Conservation (phyloP, 2,888 invertebrate species). For the Priapulus caudatus region DNA sequence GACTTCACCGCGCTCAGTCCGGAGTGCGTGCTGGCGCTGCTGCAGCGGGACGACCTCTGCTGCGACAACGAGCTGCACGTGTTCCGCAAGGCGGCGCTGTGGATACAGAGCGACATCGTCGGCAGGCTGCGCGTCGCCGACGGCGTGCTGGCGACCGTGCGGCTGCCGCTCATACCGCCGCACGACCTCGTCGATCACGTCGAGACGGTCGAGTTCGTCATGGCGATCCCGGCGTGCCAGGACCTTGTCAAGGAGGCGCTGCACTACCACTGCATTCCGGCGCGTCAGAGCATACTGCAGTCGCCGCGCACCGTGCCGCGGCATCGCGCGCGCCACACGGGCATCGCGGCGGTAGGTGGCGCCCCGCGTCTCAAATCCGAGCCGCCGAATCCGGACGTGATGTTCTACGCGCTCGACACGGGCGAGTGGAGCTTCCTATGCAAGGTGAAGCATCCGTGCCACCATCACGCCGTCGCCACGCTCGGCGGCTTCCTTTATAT, state of each 20-base stretch:
- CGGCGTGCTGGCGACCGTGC: slow-evolving; percentile 22
- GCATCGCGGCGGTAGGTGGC: slow-evolving; percentile 24
- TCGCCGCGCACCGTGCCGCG: slow-evolving; percentile 25
- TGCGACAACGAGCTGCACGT: slow-evolving; percentile 24
- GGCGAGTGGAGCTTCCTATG: slow-evolving; percentile 23
- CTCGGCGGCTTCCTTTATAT: slow-evolving; percentile 28
- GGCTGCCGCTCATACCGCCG: slow-evolving; percentile 26
- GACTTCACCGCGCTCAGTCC: slow-evolving; percentile 23
- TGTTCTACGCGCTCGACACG: slow-evolving; percentile 19
- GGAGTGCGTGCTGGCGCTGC: slow-evolving; percentile 22
- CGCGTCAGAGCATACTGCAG: slow-evolving; percentile 27
- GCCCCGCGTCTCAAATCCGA: slow-evolving; percentile 26
- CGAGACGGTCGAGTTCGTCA: slow-evolving; percentile 24
- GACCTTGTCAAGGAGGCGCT: slow-evolving; percentile 27
- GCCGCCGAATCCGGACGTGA: slow-evolving; percentile 21
- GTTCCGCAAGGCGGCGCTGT: slow-evolving; percentile 22
- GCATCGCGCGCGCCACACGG: slow-evolving; percentile 10
- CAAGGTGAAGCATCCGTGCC: slow-evolving; percentile 24
- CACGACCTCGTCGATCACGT: slow-evolving; percentile 27
- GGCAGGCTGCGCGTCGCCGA: slow-evolving; percentile 21
- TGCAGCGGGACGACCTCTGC: slow-evolving; percentile 23
- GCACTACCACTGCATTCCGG: slow-evolving; percentile 29
- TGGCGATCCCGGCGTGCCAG: slow-evolving; percentile 28
- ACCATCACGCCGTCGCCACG: slow-evolving; percentile 27
- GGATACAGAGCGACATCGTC: slow-evolving; percentile 24